A percentile compares a stretch with the other conserved stretches of the same genome.
Conservation (phyloP, 2,113 vertebrate genomes). For the Pholis gunnellus region DNA sequence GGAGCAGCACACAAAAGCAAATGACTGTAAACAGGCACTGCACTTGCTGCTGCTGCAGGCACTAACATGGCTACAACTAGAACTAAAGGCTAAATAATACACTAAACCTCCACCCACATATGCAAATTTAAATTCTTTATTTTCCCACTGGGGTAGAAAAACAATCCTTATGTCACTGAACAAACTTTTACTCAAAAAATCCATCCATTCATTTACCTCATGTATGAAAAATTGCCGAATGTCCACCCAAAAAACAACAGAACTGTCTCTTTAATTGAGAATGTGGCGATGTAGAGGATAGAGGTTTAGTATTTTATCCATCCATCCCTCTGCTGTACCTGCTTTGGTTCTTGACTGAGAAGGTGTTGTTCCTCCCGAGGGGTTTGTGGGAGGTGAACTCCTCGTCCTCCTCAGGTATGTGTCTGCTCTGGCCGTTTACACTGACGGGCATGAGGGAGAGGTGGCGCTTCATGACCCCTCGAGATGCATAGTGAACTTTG, state of each 20-base stretch:
- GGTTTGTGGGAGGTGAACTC: slow-evolving; percentile 67
- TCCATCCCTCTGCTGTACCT: slow-evolving; percentile 56
- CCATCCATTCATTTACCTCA: not conserved
- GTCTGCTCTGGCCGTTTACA: slow-evolving; percentile 86
- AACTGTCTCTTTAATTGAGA: not conserved
- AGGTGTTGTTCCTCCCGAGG: slow-evolving; percentile 75
- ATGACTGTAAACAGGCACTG: not conserved
- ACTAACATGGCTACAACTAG: not conserved
- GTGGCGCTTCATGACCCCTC: slow-evolving; percentile 84
- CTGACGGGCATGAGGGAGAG: slow-evolving; percentile 88
- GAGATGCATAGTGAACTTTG: slow-evolving; percentile 83
- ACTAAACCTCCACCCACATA: not conserved
- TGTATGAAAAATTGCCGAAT: not conserved
- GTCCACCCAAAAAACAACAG: not conserved
- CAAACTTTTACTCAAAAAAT: not conserved
- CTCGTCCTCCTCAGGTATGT: slow-evolving; percentile 86
- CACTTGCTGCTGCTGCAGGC: not conserved
- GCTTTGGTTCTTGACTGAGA: slow-evolving; percentile 78
- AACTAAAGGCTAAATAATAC: not conserved
- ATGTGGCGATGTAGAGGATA: not conserved
- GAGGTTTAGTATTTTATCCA: not conserved
- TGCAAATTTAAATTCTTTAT: not conserved
- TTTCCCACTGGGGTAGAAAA: not conserved
- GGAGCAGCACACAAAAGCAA: not conserved
- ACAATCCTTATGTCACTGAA: not conserved